Percentiles rank a stretch among this genome's conserved stretches.
Evolutionary conservation across 2,797 vertebrate genomes (phyloP).

Genomic region (Chromis chromis): DNA sequence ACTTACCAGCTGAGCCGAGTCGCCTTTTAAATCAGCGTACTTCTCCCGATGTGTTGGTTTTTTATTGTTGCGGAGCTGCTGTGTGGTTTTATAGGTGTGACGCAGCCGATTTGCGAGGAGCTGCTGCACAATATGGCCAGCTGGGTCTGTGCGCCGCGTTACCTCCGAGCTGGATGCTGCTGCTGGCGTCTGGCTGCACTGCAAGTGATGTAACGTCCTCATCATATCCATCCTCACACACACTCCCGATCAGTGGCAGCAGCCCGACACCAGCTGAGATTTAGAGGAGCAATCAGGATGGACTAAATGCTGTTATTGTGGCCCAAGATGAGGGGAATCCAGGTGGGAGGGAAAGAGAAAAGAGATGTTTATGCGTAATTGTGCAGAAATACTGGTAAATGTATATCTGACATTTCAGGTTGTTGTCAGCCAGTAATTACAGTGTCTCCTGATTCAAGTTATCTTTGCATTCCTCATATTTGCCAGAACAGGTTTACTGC

Average conservation of each 20-base stretch:
- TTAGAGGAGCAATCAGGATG: neutral
- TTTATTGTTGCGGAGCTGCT: conserved; percentile 24
- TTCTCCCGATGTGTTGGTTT: conserved; percentile 24
- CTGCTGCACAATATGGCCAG: conserved; percentile 77
- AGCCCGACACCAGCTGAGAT: neutral
- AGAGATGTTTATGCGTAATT: neutral
- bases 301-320: neutral
- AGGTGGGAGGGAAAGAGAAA: neutral
- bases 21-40: neutral
- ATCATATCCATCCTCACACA: conserved; percentile 29
- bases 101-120: conserved; percentile 79
- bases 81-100: conserved; percentile 63
- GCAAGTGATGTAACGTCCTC: conserved; percentile 73
- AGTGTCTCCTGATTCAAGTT: neutral
- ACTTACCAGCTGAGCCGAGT: conserved; percentile 65
- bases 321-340: no score
- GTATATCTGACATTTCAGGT: neutral
- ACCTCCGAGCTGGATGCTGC: conserved; percentile 69
- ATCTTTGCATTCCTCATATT: neutral
- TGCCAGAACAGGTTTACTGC: neutral
- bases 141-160: conserved; percentile 58
- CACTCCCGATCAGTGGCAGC: neutral
- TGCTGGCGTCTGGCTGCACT: conserved; percentile 75
- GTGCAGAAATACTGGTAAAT: neutral
- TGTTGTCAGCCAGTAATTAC: no score